Conservation (phyloP, 1,140 invertebrate species). For the Leguminivora glycinivorella region DNA sequence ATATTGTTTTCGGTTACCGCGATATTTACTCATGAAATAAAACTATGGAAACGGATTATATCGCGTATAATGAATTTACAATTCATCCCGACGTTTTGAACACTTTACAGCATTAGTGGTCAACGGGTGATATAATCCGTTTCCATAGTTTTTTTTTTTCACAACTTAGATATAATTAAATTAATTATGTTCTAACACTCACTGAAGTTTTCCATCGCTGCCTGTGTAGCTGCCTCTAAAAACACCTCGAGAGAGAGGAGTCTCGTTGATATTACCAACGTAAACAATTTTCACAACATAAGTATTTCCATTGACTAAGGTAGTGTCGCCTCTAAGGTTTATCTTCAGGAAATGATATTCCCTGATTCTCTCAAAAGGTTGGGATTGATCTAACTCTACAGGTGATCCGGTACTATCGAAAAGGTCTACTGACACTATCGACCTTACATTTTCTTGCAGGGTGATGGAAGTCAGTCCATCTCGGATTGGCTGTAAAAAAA, state of each 20-base stretch:
- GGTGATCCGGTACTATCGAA: constrained; percentile 35
- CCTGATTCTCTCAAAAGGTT: constrained; percentile 52
- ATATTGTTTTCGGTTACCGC: no score
- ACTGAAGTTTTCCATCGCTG: constrained; percentile 54
- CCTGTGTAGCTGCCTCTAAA: constrained; percentile 67
- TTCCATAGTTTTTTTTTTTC: no score
- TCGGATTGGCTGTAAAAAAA: constrained; percentile 51
- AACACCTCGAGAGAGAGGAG: constrained; percentile 65
- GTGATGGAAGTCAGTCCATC: constrained; percentile 45
- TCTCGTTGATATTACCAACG: constrained; percentile 69
- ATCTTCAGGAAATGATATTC: constrained; percentile 61
- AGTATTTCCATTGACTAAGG: constrained; percentile 43
- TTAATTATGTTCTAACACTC: constrained; percentile 36
- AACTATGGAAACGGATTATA: no score
- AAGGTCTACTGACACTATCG: constrained; percentile 50
- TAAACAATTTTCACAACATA: constrained; percentile 55
- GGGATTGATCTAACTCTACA: constrained; percentile 38
- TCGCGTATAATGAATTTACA: no score
- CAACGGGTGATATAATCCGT: no score
- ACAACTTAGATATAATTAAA: no score
- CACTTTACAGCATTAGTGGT: no score
- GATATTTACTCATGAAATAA: no score
- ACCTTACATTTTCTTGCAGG: constrained; percentile 66
- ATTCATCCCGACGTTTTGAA: no score
- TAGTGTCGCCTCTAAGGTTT: constrained; percentile 50